Conservation (phyloP, 2,888 invertebrate species). For the Troides oblongomaculatus region DNA sequence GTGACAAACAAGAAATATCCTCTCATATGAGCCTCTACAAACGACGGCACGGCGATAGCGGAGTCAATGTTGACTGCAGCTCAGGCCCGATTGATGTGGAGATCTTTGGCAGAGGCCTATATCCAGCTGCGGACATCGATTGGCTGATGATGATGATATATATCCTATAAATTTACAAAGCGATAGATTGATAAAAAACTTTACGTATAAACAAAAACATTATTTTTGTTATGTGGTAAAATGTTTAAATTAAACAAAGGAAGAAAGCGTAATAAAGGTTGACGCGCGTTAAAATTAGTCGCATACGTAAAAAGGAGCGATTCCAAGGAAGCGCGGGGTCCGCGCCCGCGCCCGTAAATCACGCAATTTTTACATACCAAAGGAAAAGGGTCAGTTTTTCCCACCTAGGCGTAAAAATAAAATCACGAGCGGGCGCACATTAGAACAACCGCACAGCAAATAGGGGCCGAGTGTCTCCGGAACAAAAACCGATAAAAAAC, state of each 20-base stretch:
- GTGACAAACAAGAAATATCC: no score
- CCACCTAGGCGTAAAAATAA: slow-evolving; percentile 59
- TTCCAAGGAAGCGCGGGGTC: slow-evolving; percentile 44
- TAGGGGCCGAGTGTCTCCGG: slow-evolving; percentile 69
- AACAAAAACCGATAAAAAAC: slow-evolving; percentile 79
- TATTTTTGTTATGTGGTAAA: no score
- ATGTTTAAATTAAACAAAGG: slow-evolving; percentile 29
- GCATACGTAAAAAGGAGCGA: slow-evolving; percentile 33
- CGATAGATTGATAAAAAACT: no score
- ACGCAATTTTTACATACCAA: slow-evolving; percentile 61
- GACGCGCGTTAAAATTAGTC: slow-evolving; percentile 29
- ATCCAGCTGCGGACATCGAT: no score
- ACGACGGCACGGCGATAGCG: no score
- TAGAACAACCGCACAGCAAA: slow-evolving; percentile 70
- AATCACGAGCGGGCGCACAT: slow-evolving; percentile 76
- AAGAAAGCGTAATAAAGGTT: slow-evolving; percentile 17
- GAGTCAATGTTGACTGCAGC: no score
- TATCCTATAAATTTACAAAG: no score
- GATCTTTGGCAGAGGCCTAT: no score
- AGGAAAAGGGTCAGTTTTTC: slow-evolving; percentile 59
- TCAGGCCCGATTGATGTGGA: no score
- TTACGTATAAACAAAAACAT: no score
- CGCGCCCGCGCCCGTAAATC: slow-evolving; percentile 50
- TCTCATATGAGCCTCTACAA: no score
- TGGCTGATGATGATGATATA: no score